Base-by-base conservation (phyloP, 1,140 invertebrate genomes). In the Cherax quadricarinatus region DNA sequence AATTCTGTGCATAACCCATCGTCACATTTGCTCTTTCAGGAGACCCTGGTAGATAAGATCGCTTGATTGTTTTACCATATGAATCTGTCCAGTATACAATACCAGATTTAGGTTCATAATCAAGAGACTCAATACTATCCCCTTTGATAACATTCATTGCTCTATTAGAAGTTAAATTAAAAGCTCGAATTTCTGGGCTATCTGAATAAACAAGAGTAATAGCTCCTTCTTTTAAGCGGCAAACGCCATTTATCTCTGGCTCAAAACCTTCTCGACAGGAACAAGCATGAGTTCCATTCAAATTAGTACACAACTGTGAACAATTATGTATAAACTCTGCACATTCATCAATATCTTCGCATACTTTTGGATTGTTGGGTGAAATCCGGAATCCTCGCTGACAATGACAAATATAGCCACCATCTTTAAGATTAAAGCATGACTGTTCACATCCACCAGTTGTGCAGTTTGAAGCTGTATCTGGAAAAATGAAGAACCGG, bases 21-120 rank as follows among this genome's bases (percentile, higher is more conserved):
- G 93, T 94, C 21, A 94, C 92, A 94, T 95, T 94, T 96, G 97
- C 95, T 24, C 97, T 97, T 92, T 97, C 95, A 81, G 97, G 95
- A 6, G 97, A 97, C 91, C 97, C 97, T 0, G 98, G 96, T 96
- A 99, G 98, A 94, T 97, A 98, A 0, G 98, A 98, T 9, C 98
- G 96, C 95, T 98, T 98, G 70, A 99, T 98, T 7, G 97, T 97
- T 94, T 97, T 97, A 80, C 98, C 97, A 93, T 97, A 97, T 80
- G 97, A 97, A 94, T 99, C 98, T 0, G 98, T 98, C 98, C 98
- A 99, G 95, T 98, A 99, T 57, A 99, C 95, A 93, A 98, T 98
- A 94, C 98, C 97, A 70, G 96, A 95, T 70, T 96, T 96, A 0
- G 97, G 97, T 94, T 96, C 97, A 94, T 98, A 98, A 95, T 99